Evolutionary conservation across 2,888 invertebrate species (phyloP), one percentile per base, ranked within the genome.

Genomic region (Caenorhabditis sp.): DNA sequence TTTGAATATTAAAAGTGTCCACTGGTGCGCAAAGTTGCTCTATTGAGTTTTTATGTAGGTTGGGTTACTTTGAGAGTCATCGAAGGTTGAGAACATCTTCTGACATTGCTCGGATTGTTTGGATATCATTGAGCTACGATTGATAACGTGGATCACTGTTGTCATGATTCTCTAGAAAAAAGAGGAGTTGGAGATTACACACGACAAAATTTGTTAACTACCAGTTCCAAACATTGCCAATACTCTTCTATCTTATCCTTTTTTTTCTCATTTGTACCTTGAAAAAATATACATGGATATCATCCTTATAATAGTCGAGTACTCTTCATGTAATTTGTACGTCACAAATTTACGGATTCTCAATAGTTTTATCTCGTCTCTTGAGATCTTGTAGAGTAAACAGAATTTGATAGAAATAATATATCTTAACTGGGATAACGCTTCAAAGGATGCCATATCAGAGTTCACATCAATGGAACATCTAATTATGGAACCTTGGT

Each of bases 171-270:
- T 83, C 80, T 82, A 68, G 5, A 70, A 76, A 36, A n/a, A n/a
- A n/a, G n/a, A n/a, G n/a, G n/a, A n/a, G n/a, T n/a, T n/a, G n/a
- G n/a, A 59, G 25, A 27, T n/a, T n/a, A n/a, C n/a, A n/a, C n/a
- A n/a, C n/a, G n/a, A n/a, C n/a, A n/a, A n/a, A n/a, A n/a, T n/a
- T 31, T 31, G 31, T 31, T 31, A 10, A 10, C 31, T n/a, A 80
- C 82, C 77, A 84, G 84, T 60, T 84, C 83, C 59, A 84, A 70
- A 64, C 84, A 84, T 52, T 82, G 70, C 83, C 83, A 84, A 63
- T 84, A 84, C 58, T 84, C 80, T 38, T 83, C 81, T 27, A 83
- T 62, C 57, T 81, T 79, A 1, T 82, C 80, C 43, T 81, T 76
- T 2, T 73, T 63, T n/a, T 80, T 76, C 10, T 73, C 69, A 10